Evolutionary conservation across 2,888 invertebrate genomes (phyloP).

Genomic region (Eristalis arbustorum): DNA sequence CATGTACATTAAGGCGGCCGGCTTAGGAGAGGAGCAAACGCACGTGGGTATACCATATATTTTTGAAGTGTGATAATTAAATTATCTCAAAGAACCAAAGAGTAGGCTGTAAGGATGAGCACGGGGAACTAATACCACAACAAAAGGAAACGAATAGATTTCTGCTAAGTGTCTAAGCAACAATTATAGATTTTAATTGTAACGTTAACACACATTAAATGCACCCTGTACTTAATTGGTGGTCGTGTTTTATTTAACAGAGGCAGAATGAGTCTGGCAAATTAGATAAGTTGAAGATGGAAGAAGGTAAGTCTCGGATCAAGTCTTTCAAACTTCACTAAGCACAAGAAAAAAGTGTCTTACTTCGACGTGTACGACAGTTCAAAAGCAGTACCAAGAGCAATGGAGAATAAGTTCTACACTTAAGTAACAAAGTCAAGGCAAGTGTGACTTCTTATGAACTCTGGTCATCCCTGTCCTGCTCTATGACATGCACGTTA

Average conservation of each 20-base stretch:
- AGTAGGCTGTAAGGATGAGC: constrained; percentile 49
- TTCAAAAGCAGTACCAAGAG: too few relatives aligned
- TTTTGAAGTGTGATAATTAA: constrained; percentile 32
- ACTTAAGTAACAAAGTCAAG: too few relatives aligned
- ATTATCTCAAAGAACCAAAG: constrained; percentile 65
- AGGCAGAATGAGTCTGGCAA: too few relatives aligned
- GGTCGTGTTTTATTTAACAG: neutral
- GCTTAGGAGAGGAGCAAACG: neutral
- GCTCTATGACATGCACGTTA: too few relatives aligned
- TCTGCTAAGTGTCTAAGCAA: constrained; percentile 23
- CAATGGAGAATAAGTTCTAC: too few relatives aligned
- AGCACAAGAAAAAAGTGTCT: too few relatives aligned
- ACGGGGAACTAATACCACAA: constrained; percentile 81
- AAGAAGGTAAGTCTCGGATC: too few relatives aligned
- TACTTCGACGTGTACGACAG: too few relatives aligned
- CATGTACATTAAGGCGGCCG: neutral
- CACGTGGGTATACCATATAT: neutral
- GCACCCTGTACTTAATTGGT: neutral
- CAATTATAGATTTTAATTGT: constrained; percentile 1
- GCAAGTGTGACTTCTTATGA: too few relatives aligned
- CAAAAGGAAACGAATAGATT: neutral
- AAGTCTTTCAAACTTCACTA: too few relatives aligned
- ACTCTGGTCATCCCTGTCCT: too few relatives aligned
- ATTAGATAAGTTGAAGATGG: too few relatives aligned
- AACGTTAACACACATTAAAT: neutral